Evolutionary conservation across 2,888 invertebrate genomes (phyloP), one percentile per base, ranked within the genome.

Genomic region (Noctua comes): DNA sequence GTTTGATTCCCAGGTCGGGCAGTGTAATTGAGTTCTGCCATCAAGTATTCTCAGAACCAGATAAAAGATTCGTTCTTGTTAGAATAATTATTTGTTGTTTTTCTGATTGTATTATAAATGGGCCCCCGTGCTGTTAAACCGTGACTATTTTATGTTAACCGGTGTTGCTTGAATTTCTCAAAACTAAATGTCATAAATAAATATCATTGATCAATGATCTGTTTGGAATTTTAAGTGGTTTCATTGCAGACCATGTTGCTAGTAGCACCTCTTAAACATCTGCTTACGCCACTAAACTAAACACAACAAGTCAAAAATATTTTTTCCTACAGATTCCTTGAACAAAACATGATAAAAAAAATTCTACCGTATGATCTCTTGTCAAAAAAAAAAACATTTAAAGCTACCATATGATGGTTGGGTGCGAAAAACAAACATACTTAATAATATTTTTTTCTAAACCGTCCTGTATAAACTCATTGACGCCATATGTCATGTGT

Each of bases 401-500:
- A 66, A 62, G 13, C 24, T 54, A 40, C 36, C 43, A 43, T n/a
- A 13, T 48, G 27, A 74, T 62, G 69, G 83, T 69, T 62, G 76
- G 76, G 84, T 86, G 85, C 68, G 73, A 86, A 83, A 86, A 79
- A 84, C 76, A 85, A 86, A 86, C 85, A 86, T 13, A 43, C 86
- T 74, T 40, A 40, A 36, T 43, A 79, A 43, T 69, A 57, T 82
- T 86, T 74, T 77, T 79, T 80, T 64, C 18, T 43, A 7, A 54
- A 68, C 31, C 93, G 91, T 43, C 86, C 93, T 92, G 91, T 94
- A 92, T 87, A 85, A 68, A 77, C 75, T 87, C 90, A 91, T 92
- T 91, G 90, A 90, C 92, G 91, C 93, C 94, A 94, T 92, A 93
- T 93, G 94, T 93, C 93, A 92, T 91, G 86, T 90, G 92, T 94